phyloP scores from a whole-genome alignment of 2,113 vertebrate genomes.

The Podarcis cretensis region DNA sequence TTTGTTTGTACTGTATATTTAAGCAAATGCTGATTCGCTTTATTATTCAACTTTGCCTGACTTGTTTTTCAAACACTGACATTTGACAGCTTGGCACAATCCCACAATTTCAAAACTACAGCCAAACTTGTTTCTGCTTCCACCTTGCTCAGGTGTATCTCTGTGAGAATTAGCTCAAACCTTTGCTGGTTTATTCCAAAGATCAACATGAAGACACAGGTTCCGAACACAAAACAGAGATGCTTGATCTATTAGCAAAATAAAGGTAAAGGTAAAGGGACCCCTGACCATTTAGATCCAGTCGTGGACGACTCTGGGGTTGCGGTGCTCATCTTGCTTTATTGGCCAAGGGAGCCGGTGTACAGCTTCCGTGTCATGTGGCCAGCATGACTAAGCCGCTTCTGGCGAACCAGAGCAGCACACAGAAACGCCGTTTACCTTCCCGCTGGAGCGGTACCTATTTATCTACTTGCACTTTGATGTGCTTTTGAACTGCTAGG shows the following conservation, averaged over 20 bases:
- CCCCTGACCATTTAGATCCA: too few species aligned
- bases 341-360: too few species aligned
- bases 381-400: too few species aligned
- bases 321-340: too few species aligned
- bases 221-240: not conserved
- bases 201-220: not conserved
- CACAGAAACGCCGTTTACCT: too few species aligned
- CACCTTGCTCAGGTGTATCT: not conserved
- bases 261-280: not conserved
- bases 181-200: not conserved
- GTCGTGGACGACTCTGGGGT: too few species aligned
- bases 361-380: too few species aligned
- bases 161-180: not conserved
- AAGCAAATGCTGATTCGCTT: conserved; percentile 23
- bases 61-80: conserved; percentile 11
- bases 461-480: too few species aligned
- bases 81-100: not conserved
- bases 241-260: not conserved
- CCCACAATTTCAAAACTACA: not conserved
- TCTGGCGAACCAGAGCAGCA: too few species aligned
- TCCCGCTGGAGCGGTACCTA: too few species aligned
- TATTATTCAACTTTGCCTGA: conserved; percentile 43
- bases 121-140: not conserved
- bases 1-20: conserved; percentile 18
- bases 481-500: too few species aligned